Base-by-base conservation (phyloP, 1,140 invertebrate genomes). In the Drosophila kurseongensis region DNA sequence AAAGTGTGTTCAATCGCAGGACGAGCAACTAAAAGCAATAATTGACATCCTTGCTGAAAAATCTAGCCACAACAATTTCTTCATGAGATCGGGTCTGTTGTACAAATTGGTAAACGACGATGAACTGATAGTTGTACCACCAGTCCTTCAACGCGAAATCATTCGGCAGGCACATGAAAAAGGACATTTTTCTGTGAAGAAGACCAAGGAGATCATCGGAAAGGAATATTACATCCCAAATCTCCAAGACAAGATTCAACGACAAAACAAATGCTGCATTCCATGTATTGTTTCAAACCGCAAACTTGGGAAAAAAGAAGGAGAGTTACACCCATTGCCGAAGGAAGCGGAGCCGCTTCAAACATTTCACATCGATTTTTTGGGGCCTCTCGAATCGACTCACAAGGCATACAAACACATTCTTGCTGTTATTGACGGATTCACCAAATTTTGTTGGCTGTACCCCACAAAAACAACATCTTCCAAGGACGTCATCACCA, bases 381-480 rank as follows among this genome's bases (percentile, higher is more conserved):
- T n/a, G n/a, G n/a, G n/a, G n/a, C n/a, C n/a, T n/a, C n/a, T n/a
- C n/a, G n/a, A n/a, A n/a, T n/a, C n/a, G n/a, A n/a, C n/a, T n/a
- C 35, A 55, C 13, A 23, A 40, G 2, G 14, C 10, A 0, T 54
- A 54, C n/a, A 54, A 36, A 1, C 51, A 54, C 36, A 40, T 55
- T 55, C 13, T 40, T n/a, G 52, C 52, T n/a, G 52, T 55, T 4
- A 27, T 55, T n/a, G 52, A 55, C 35, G 18, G 52, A 27, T 40
- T 55, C 5, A 55, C 52, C 1, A 40, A 55, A 23, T 55, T 32
- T 13, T 32, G n/a, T 18, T 18, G 18, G 18, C 18, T 18, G 18
- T 18, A 2, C 6, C 5, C 29, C 7, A 29, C 7, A 6, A 6
- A 29, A 29, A 6, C 29, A 29, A 5, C 27, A 7, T 38, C 14